A percentile compares a stretch with the other conserved stretches of the same genome.
Evolutionary conservation across 1,140 invertebrate species (phyloP).

Genomic region (Dryas iulia): DNA sequence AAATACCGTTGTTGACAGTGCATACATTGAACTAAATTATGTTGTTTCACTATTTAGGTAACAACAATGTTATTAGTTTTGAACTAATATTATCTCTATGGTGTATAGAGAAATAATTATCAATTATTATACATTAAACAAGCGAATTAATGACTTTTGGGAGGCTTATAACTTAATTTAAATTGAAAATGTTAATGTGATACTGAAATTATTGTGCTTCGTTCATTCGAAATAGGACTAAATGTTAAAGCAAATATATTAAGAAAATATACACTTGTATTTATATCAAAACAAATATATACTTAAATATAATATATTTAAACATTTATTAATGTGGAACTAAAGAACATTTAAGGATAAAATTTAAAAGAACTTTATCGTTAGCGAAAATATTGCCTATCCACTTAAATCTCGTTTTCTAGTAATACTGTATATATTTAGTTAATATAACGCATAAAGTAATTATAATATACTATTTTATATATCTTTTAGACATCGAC

Average conservation of each 20-base stretch:
- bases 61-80: not conserved
- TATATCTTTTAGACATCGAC: constrained; percentile 88
- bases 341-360: too few species aligned
- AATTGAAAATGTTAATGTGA: not conserved
- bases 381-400: too few species aligned
- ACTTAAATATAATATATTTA: too few species aligned
- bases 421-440: not conserved
- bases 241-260: too few species aligned
- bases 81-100: not conserved
- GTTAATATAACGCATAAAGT: too few species aligned
- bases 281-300: too few species aligned
- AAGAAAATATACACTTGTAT: too few species aligned
- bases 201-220: not conserved
- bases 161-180: not conserved
- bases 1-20: not conserved
- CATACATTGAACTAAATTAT: not conserved
- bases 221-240: not conserved
- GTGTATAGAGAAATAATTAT: not conserved
- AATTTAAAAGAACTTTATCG: too few species aligned
- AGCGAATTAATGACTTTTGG: not conserved
- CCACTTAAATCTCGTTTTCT: too few species aligned
- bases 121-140: not conserved
- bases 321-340: too few species aligned
- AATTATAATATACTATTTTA: not conserved
- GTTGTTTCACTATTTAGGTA: not conserved